Percentiles rank a stretch among this genome's conserved stretches.
These are phyloP conservation scores for Argyrosomus regius DNA, from an alignment of 2,797 vertebrate species.

Conservation along the genomic window DNA sequence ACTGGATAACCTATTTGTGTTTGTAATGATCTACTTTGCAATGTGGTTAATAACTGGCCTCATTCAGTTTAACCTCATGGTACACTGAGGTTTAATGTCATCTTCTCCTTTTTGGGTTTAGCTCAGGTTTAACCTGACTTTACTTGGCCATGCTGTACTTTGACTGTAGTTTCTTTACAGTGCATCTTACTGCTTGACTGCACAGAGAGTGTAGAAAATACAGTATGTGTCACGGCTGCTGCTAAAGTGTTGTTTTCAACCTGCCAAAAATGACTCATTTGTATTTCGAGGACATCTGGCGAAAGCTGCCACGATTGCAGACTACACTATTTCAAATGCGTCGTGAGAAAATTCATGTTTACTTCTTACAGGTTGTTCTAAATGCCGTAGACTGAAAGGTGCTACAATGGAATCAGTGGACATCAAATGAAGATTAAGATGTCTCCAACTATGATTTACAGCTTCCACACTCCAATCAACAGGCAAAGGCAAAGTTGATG, in stretches of 20 bases:
- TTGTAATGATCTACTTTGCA: neutral
- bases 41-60: neutral
- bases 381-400: neutral
- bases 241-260: neutral
- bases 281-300: neutral
- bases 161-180: neutral
- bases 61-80: neutral
- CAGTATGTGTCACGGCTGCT: neutral
- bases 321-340: neutral
- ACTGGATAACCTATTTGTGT: neutral
- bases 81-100: neutral
- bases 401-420: neutral
- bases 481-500: neutral
- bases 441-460: neutral
- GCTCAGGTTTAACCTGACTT: neutral
- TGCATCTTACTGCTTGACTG: neutral
- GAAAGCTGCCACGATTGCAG: neutral
- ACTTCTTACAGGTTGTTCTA: neutral
- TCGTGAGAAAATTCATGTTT: neutral
- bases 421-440: neutral
- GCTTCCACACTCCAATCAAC: neutral
- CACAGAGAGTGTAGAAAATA: neutral
- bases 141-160: neutral
- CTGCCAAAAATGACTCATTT: neutral
- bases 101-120: neutral